Base-by-base conservation (phyloP, 2,888 invertebrate species). In the Perizoma flavofasciatum region DNA sequence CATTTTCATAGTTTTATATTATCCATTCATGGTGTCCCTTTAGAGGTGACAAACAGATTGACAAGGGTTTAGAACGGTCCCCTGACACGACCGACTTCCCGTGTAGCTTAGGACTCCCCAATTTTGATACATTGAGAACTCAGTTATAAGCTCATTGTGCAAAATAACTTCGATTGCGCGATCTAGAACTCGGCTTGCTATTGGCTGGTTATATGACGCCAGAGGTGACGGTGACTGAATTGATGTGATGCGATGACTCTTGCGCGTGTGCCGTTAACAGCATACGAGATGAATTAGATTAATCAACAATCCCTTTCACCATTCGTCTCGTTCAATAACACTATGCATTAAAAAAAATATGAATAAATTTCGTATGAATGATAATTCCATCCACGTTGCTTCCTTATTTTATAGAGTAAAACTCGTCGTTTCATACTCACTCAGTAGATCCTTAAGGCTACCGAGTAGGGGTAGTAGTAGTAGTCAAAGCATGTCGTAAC, bases 51-150 rank as follows among this genome's bases (percentile, higher is more conserved):
- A 78, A 78, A 77, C 77, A 79, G 82, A 78, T 4, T 77, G 75
- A 74, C 77, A 73, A 73, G 70, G 77, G 67, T 58, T 81, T 77
- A 74, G 66, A 64, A 77, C 82, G 83, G 82, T 78, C 77, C 77
- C 68, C 76, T 75, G 75, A 76, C 81, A 76, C 69, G 46, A 78
- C 82, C 81, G 77, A 77, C 70, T 67, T 61, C 69, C 83, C 73
- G 72, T 70, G 82, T 81, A 82, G 77, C 80, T 70, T 56, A 40
- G 82, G 84, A 85, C 83, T 82, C 79, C 82, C 82, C 74, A 55
- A 0, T 0, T 0, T 0, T 0, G 0, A 0, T 0, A 1, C 4
- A 22, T 6, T 4, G 2, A 9, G 1, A 39, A 33, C 46, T 49
- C 55, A 39, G 66, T 77, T 74, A 60, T 74, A 76, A 75, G 70